Conservation (phyloP, 2,888 invertebrate species). For the Drepanosiphum platanoidis region DNA sequence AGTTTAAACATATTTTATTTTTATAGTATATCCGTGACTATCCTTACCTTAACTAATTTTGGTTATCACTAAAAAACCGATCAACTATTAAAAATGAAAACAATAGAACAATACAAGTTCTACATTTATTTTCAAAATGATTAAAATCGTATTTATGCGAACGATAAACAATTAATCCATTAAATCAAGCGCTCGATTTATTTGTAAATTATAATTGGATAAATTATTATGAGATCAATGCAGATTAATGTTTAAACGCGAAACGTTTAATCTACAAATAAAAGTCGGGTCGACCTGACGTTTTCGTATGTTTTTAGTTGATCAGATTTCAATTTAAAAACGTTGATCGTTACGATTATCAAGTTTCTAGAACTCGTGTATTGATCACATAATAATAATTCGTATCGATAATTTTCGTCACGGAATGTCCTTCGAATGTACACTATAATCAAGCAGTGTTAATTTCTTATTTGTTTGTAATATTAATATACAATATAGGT, state of each 20-base stretch:
- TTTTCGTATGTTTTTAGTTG: constrained; percentile 7
- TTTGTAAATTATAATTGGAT: no score
- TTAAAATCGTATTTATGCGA: neutral
- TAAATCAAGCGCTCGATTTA: neutral
- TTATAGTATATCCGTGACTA: no score
- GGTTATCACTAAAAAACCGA: no score
- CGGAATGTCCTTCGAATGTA: constrained; percentile 4
- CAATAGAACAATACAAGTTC: no score
- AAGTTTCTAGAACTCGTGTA: neutral
- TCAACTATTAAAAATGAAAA: no score
- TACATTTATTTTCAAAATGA: neutral
- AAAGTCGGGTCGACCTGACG: neutral
- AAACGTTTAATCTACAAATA: neutral
- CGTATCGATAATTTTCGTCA: constrained; percentile 24
- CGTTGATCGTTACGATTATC: neutral
- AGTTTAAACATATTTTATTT: no score
- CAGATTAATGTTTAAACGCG: neutral
- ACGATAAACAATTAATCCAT: neutral
- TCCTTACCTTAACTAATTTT: no score
- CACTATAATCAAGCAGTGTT: constrained; percentile 13
- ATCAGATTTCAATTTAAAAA: neutral
- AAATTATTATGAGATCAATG: neutral
- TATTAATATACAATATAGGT: neutral
- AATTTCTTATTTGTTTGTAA: neutral
- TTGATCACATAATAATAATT: neutral